Conservation (phyloP, 2,797 vertebrate species). For the Enteromius viviparus region DNA sequence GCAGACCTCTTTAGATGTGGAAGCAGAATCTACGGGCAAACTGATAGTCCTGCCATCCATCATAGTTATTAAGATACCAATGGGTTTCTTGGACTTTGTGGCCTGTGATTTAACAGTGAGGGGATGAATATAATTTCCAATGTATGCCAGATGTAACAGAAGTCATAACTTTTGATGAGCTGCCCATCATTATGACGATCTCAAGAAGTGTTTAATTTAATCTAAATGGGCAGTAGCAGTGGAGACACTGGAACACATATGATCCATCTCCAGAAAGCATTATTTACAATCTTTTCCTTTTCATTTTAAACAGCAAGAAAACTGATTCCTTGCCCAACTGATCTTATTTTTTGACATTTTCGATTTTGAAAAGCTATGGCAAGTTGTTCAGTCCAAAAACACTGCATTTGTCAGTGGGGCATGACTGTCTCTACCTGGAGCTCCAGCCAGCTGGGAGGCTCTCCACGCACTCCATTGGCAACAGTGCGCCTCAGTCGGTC, state of each 20-base stretch:
- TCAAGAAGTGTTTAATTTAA: background rate
- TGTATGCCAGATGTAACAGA: background rate
- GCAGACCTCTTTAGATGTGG: slow-evolving; percentile 90
- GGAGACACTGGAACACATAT: background rate
- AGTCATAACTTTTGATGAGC: background rate
- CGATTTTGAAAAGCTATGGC: background rate
- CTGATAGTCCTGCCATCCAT: slow-evolving; percentile 84
- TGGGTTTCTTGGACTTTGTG: slow-evolving; percentile 89
- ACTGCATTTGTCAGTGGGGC: background rate
- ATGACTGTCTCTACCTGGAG: slow-evolving; percentile 82
- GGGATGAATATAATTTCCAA: background rate
- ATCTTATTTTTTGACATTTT: background rate
- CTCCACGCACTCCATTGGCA: slow-evolving; percentile 83
- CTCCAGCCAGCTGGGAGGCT: slow-evolving; percentile 93
- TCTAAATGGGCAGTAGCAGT: background rate
- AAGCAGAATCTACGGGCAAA: slow-evolving; percentile 87
- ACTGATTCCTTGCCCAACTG: background rate
- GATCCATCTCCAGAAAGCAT: background rate
- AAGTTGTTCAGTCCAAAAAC: background rate
- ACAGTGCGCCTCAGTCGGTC: slow-evolving; percentile 86
- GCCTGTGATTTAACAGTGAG: slow-evolving; percentile 75
- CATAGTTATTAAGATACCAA: slow-evolving; percentile 82
- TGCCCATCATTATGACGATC: background rate
- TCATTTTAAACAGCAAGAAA: background rate
- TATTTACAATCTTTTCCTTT: background rate